Evolutionary conservation across 2,797 vertebrate species (phyloP), one percentile per base, ranked within the genome.

Genomic region (Centropyge bicolor): DNA sequence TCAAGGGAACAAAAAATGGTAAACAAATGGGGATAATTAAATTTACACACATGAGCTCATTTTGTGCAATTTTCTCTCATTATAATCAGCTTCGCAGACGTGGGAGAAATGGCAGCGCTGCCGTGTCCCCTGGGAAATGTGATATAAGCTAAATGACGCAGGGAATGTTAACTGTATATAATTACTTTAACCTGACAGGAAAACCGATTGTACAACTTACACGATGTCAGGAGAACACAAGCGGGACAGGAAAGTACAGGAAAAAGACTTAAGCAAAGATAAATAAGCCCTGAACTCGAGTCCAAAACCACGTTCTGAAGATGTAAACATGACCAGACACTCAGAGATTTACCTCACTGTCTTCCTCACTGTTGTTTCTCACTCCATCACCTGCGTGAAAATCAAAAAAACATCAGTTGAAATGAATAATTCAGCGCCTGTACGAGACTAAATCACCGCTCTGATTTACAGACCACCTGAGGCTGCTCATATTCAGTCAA

Each of bases 11-110:
- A 66, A 62, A 41, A 49, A 62, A 43, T 14, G 45, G 54, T 74
- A 61, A 86, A 87, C 59, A 81, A 86, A 76, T 51, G 46, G 22
- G 51, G 41, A 63, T 69, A 74, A 84, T 72, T 71, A 64, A 74
- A 92, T 79, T 74, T 81, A 20, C 36, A 83, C 57, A 65, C 62
- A 46, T 10, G 12, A 80, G 74, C 31, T 86, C 22, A 90, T 88
- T 91, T 74, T 68, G 61, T 78, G 65, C 20, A 85, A 89, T 92
- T 91, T 89, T 76, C 84, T 74, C 64, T 84, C 70, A 89, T 90
- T 91, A 89, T 49, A 89, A 89, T 92, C 84, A 90, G 84, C 64
- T 77, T 64, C 81, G 60, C 63, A 76, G 69, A 65, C 22, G 41
- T 55, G 67, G 66, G 78, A 83, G 64, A 69, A 69, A 46, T 24